A percentile compares a stretch with the other conserved stretches of the same genome.
These are phyloP conservation scores for Chloebia gouldiae DNA, from an alignment of 2,113 vertebrate genomes.

Conservation along the genomic window DNA sequence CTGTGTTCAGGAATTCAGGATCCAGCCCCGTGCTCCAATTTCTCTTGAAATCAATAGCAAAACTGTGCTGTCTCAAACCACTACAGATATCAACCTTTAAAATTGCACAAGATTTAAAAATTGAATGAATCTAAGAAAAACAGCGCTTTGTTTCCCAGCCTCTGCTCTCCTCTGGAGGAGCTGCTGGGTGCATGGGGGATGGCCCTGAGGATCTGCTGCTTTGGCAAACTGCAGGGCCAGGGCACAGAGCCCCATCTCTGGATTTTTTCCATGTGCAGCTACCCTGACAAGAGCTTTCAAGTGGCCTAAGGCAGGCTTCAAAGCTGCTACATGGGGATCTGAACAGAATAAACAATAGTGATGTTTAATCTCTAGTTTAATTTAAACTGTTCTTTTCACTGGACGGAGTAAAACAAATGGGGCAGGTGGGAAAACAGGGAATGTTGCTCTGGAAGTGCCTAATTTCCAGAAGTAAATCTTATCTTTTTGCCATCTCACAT, in stretches of 20 bases:
- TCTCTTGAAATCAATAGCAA: not conserved
- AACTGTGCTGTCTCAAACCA: not conserved
- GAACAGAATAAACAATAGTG: not conserved
- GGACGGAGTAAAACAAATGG: fast-evolving
- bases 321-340: not conserved
- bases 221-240: not conserved
- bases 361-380: not conserved
- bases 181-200: not conserved
- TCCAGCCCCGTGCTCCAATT: not conserved
- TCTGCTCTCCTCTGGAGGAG: not conserved
- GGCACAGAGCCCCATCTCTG: not conserved
- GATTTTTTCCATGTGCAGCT: not conserved
- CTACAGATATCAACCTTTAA: not conserved
- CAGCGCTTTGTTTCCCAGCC: not conserved
- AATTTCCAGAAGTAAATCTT: not conserved
- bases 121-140: fast-evolving
- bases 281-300: not conserved
- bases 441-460: not conserved
- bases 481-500: not conserved
- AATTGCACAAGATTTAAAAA: not conserved
- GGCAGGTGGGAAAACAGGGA: not conserved
- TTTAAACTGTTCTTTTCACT: not conserved
- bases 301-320: not conserved
- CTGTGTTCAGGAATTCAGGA: not conserved
- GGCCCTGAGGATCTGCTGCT: not conserved